Evolutionary conservation across 2,888 invertebrate genomes (phyloP), one percentile per base, ranked within the genome.

Genomic region (Strigamia transsilvanica): DNA sequence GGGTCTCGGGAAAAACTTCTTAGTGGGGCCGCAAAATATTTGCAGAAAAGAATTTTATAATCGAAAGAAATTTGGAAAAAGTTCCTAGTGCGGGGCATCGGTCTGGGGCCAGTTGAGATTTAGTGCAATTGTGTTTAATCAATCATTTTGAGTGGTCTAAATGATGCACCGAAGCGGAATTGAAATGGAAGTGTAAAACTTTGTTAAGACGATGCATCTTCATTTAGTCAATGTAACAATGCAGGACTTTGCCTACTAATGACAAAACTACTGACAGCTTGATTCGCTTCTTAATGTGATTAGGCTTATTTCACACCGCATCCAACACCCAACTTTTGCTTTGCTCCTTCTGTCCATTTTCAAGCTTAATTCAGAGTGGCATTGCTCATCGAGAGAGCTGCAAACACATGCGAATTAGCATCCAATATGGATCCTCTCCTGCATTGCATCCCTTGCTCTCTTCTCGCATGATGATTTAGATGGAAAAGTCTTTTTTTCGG

Each of bases 221-320:
- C 9, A 56, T 56, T 56, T 56, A 9, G 18, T 56, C 2, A 15
- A 15, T n/a, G 13, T n/a, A 5, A n/a, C 46, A 46, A 15, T n/a
- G 18, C 56, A 56, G 18, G 56, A 73, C 73, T 73, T 27, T 27
- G 0, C 2, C 23, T 2, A 12, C 2, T 73, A 73, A 73, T 23
- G 73, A 73, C 73, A 73, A 73, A 73, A 73, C 73, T 73, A 73
- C 73, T 73, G 73, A 73, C 73, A 73, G 73, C 73, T 73, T 73
- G 32, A 27, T 73, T 73, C 56, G 56, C 56, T 56, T 23, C 32
- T 73, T 73, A 73, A 73, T 73, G 15, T 73, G 32, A 73, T 73
- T 73, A 73, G 27, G 73, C 73, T 32, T 73, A 73, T 32, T 73
- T 73, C 73, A 73, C 73, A 73, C 73, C 12, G 12, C 15, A 73